Evolutionary conservation across 2,797 vertebrate genomes (phyloP).

Genomic region (Lemur catta): DNA sequence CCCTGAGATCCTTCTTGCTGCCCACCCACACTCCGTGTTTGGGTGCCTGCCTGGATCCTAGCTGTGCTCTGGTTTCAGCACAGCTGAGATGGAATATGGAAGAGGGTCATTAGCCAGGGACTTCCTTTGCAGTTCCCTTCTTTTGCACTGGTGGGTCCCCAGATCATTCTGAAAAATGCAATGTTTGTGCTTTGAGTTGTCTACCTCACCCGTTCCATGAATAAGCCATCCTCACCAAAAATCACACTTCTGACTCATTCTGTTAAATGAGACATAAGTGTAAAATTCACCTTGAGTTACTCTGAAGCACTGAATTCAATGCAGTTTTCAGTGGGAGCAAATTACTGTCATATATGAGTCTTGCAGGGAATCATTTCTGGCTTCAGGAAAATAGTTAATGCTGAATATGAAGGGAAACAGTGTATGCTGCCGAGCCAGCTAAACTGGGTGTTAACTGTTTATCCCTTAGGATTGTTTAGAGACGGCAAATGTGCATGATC

Average conservation of each 20-base stretch:
- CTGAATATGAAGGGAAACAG: neutral
- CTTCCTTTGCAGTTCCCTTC: neutral
- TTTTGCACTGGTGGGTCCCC: neutral
- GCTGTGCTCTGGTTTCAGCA: neutral
- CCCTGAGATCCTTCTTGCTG: neutral
- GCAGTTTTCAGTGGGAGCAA: conserved; percentile 36
- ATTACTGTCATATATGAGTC: neutral
- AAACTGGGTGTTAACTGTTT: neutral
- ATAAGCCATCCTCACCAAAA: neutral
- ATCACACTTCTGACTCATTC: neutral
- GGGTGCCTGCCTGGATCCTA: neutral
- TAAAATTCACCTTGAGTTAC: conserved; percentile 18
- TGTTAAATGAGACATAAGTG: neutral
- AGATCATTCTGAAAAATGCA: neutral
- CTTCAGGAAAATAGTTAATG: neutral
- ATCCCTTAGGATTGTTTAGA: neutral
- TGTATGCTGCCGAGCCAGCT: neutral
- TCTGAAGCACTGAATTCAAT: neutral
- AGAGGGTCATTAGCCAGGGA: neutral
- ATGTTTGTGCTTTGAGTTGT: neutral
- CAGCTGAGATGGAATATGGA: neutral
- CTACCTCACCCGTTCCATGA: neutral
- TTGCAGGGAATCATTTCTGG: neutral
- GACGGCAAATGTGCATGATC: neutral
- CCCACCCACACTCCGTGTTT: neutral